Evolutionary conservation across 2,797 vertebrate genomes (phyloP).

Genomic region (Cyclura pinguis): DNA sequence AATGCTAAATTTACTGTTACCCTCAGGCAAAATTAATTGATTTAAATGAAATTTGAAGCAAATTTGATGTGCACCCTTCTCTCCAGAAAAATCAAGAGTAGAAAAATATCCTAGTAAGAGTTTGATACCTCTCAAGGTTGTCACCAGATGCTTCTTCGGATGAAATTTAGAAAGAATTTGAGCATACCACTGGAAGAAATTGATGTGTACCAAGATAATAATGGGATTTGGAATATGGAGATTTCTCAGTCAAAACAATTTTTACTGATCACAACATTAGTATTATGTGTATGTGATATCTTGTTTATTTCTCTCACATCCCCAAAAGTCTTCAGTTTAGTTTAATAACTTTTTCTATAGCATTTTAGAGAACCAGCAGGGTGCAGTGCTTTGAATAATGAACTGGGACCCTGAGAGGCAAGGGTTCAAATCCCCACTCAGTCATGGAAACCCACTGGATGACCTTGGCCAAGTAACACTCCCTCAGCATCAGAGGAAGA

Average conservation of each 20-base stretch:
- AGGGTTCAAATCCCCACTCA: too few relatives aligned
- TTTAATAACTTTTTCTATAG: background rate
- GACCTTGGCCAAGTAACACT: too few relatives aligned
- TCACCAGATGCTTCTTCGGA: background rate
- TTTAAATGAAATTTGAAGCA: background rate
- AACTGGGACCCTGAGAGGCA: too few relatives aligned
- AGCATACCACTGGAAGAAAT: background rate
- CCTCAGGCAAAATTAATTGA: constrained; percentile 52
- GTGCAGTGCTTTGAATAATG: too few relatives aligned
- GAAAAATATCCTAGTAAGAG: background rate
- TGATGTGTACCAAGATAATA: background rate
- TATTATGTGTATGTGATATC: too few relatives aligned
- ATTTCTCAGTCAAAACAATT: background rate
- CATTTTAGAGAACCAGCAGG: too few relatives aligned
- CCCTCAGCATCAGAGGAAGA: too few relatives aligned
- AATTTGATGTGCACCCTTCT: background rate
- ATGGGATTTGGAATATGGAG: background rate
- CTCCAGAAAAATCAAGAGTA: background rate
- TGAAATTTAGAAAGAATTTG: background rate
- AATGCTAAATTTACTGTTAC: constrained; percentile 41
- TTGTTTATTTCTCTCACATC: too few relatives aligned
- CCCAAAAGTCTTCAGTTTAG: too few relatives aligned
- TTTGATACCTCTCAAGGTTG: background rate
- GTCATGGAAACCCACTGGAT: too few relatives aligned
- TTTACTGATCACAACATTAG: background rate